Evolutionary conservation across 2,888 invertebrate species (phyloP), one percentile per base, ranked within the genome.

Genomic region (Cheilosia vulpina): DNA sequence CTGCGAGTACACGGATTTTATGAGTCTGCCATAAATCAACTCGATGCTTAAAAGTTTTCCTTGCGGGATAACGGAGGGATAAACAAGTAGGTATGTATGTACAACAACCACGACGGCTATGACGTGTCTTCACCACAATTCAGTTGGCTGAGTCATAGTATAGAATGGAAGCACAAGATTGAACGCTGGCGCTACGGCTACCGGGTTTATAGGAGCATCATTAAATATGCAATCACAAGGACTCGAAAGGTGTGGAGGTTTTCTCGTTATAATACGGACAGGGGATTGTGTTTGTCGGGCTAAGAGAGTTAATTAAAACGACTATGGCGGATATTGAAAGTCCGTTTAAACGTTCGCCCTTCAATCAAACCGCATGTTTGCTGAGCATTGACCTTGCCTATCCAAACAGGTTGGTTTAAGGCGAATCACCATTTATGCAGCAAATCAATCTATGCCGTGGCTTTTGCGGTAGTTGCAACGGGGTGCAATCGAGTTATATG

Each of bases 21-120:
- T 78, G 78, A 78, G 55, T 78, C 55, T 60, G 75, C 60, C 75
- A 84, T 84, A 84, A 84, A 84, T 84, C 80, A 84, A 75, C 41
- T 62, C 75, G 79, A 73, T 73, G 77, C 43, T 83, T 79, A 71
- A 84, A 84, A 79, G 68, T 75, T 75, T 60, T n/a, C 68, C 78
- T 63, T 57, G 43, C 19, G 43, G 62, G 53, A 41, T 45, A 69
- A 50, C 53, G 31, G 27, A 57, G 66, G 66, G 45, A 60, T 41
- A 60, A 52, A 57, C 50, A 31, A 63, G 19, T 38, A 38, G 4
- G 34, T 34, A 38, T 17, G 15, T 38, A 47, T 76, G 19, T 60
- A 55, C 65, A 34, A 55, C 45, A 31, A 45, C 62, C 11, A 17
- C n/a, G 7, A n/a, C 60, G 72, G 41, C 68, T 69, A 53, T 79